These are phyloP conservation scores for Pipistrellus pipistrellus DNA, from an alignment of 2,797 vertebrate genomes.

Conservation along the genomic window DNA sequence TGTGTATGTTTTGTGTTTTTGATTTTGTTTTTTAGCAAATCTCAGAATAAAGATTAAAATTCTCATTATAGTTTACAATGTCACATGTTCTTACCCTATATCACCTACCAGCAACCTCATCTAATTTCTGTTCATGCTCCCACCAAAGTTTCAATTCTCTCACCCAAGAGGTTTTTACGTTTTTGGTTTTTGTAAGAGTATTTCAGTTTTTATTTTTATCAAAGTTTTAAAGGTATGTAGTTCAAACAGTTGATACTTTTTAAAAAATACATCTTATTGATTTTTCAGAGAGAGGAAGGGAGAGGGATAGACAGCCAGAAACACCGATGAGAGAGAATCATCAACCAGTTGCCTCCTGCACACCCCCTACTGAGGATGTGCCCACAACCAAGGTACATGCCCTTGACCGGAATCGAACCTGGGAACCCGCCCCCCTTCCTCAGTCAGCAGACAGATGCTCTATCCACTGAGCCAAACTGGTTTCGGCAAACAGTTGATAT, in stretches of 20 bases:
- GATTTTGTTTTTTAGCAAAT: constrained; percentile 28
- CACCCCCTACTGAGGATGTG: too few relatives aligned
- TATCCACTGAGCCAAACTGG: too few relatives aligned
- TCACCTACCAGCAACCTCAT: not conserved
- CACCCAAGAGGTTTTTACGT: not conserved
- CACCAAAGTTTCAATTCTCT: not conserved
- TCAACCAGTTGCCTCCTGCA: too few relatives aligned
- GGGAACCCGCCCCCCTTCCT: too few relatives aligned
- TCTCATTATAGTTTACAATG: not conserved
- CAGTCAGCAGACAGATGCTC: too few relatives aligned
- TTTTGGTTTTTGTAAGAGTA: not conserved
- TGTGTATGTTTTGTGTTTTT: too few relatives aligned
- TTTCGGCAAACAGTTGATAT: not conserved
- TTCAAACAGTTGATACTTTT: not conserved
- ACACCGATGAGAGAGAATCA: too few relatives aligned
- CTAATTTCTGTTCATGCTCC: not conserved
- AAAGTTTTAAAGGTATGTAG: not conserved
- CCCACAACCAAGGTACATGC: too few relatives aligned
- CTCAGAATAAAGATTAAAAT: constrained; percentile 53
- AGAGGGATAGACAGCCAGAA: too few relatives aligned
- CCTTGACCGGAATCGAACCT: too few relatives aligned
- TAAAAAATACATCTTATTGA: too few relatives aligned
- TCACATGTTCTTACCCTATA: not conserved
- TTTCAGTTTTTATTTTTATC: not conserved
- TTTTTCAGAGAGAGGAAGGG: too few relatives aligned